Conservation (phyloP, 2,113 vertebrate genomes). For the Mastomys natalensis region DNA sequence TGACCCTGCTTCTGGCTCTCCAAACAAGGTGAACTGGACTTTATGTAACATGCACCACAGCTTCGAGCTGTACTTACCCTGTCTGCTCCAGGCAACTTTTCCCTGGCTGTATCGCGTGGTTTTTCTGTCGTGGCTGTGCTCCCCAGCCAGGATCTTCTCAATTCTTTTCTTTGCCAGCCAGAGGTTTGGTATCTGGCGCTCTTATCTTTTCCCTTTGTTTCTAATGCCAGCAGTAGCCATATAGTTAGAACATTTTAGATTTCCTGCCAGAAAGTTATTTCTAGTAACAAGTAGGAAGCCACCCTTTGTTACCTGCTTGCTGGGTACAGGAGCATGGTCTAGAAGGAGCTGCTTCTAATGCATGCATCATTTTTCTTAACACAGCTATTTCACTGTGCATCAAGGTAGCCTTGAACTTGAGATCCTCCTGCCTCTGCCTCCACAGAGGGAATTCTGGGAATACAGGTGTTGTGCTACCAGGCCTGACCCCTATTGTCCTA, state of each 20-base stretch:
- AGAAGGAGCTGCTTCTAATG: background rate
- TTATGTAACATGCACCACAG: background rate
- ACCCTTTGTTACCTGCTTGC: background rate
- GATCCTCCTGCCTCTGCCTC: background rate
- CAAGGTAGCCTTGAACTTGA: background rate
- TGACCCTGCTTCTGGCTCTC: background rate
- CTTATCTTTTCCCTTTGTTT: background rate
- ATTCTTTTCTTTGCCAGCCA: background rate
- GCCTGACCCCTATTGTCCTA: background rate
- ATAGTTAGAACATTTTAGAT: slow-evolving; percentile 22
- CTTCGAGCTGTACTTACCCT: background rate
- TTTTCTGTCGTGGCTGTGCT: background rate
- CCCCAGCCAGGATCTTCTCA: background rate
- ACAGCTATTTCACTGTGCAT: background rate
- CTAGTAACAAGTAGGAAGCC: background rate
- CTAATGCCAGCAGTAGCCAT: background rate
- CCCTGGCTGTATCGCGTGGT: background rate
- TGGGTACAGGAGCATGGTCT: slow-evolving; percentile 7
- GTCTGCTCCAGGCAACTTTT: background rate
- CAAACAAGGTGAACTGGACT: background rate
- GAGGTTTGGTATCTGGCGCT: background rate
- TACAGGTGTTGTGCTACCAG: background rate
- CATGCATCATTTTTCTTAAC: background rate
- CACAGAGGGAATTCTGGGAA: background rate
- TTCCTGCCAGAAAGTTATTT: background rate